Base-by-base conservation (phyloP, 2,113 vertebrate genomes). In the Antechinus flavipes region DNA sequence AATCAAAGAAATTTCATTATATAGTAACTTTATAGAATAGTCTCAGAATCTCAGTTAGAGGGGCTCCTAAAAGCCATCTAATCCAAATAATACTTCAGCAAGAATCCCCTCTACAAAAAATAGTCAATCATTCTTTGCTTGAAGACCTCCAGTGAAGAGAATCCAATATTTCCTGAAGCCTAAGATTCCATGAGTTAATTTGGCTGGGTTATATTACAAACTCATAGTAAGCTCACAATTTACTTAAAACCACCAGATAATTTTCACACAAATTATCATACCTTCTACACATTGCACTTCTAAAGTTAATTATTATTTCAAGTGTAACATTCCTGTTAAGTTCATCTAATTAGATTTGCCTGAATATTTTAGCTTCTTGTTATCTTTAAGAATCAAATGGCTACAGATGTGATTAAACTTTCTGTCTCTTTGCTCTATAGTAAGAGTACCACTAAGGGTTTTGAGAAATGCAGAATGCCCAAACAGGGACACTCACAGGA, bases 401-500 rank as follows among this genome's bases (percentile, higher is more conserved):
- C 68, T 84, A 84, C 22, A 55, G 76, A 92, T 89, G 42, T 91
- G 56, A 90, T 1, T 1, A 56, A 94, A 89, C 94, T 47, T 26
- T 49, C 5, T 4, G 27, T 49, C 49, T 49, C 24, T 27, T 90
- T 89, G 52, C 6, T 91, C 6, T 91, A 91, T 24, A 90, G 1
- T 54, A 16, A 84, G 58, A 68, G 54, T 0, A 26, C 0, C 2
- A 2, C 27, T n/a, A 50, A 52, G 0, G 2, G 3, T 42, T 94
- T 49, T 49, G 27, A 26, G 92, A 89, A 54, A 84, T 35, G 25
- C 55, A 47, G 30, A 90, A 92, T 2, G 54, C 11, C 53, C 10
- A 8, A 42, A 52, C 3, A 42, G 84, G 10, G 50, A 50, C 97
- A 97, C 99, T 99, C 98, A 99, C 99, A 93, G 99, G 99, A 58